phyloP scores from a whole-genome alignment of 1,140 invertebrate genomes.

The Centruroides sculpturatus region DNA sequence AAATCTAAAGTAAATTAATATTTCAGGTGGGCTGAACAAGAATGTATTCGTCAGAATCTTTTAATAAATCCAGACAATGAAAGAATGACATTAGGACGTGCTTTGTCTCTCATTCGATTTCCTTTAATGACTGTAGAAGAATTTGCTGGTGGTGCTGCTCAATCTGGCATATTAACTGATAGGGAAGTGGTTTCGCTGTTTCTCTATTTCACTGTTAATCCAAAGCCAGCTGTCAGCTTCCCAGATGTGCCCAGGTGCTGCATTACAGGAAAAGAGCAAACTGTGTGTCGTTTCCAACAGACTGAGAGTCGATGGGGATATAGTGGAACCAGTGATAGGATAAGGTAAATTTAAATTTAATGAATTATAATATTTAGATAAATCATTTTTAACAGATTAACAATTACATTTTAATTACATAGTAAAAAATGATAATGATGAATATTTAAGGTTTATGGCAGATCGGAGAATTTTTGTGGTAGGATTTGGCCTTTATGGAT shows the following conservation, averaged over 20 bases:
- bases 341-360: slow-evolving; percentile 38
- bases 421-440: slow-evolving; percentile 7
- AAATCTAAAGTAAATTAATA: slow-evolving; percentile 1
- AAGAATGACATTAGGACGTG: slow-evolving; percentile 46
- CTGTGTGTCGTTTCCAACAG: slow-evolving; percentile 62
- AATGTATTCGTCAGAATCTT: slow-evolving; percentile 51
- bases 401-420: not conserved
- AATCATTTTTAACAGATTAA: too few relatives aligned
- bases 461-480: slow-evolving; percentile 70
- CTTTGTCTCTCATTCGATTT: slow-evolving; percentile 60
- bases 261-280: slow-evolving; percentile 67
- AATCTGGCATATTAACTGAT: slow-evolving; percentile 57
- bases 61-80: slow-evolving; percentile 53
- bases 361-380: too few relatives aligned
- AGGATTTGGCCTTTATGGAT: slow-evolving; percentile 77
- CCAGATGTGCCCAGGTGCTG: slow-evolving; percentile 59
- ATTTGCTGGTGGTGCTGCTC: slow-evolving; percentile 65
- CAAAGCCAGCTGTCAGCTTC: slow-evolving; percentile 55
- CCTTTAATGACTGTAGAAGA: slow-evolving; percentile 77
- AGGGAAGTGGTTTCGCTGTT: slow-evolving; percentile 61
- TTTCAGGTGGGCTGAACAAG: slow-evolving; percentile 59
- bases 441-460: slow-evolving; percentile 51
- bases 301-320: slow-evolving; percentile 76
- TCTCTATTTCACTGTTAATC: slow-evolving; percentile 64
- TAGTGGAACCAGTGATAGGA: slow-evolving; percentile 67